A percentile compares a stretch with the other conserved stretches of the same genome.
These are phyloP conservation scores for Bubalus kerabau DNA, from an alignment of 2,113 vertebrate species.

Conservation along the genomic window DNA sequence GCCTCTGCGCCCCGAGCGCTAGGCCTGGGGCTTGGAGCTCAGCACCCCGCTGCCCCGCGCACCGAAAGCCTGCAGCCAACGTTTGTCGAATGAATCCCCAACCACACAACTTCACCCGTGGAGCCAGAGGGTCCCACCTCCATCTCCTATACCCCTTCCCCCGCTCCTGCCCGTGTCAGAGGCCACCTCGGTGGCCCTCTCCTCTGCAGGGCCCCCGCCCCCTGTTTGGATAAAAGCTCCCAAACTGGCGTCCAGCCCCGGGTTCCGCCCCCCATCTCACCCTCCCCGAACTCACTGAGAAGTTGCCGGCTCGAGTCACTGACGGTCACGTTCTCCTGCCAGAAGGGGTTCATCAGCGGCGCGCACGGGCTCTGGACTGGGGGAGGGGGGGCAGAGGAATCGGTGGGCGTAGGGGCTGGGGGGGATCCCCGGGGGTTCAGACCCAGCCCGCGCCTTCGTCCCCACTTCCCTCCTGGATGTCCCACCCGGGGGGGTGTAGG, in stretches of 20 bases:
- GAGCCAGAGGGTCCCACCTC: neutral
- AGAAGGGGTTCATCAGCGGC: conserved; percentile 87
- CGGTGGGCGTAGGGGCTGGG: too few species aligned
- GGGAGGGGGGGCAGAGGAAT: neutral
- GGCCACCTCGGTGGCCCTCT: neutral
- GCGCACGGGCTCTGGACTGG: conserved; percentile 82
- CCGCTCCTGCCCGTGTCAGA: neutral
- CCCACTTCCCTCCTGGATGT: neutral
- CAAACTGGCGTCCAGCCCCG: neutral
- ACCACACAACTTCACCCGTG: neutral
- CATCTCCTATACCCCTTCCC: neutral
- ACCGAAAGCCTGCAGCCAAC: neutral
- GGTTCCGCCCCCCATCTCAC: neutral
- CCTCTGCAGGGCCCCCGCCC: fast-evolving
- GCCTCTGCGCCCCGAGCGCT: neutral
- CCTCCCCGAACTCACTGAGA: conserved; percentile 81
- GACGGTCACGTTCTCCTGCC: conserved; percentile 80
- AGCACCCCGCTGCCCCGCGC: neutral
- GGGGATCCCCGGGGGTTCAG: too few species aligned
- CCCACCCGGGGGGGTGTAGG: fast-evolving
- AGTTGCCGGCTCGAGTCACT: conserved; percentile 84
- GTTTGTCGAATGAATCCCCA: neutral
- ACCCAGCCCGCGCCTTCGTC: neutral
- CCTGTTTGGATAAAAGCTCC: neutral
- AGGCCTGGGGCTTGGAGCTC: too few species aligned